Evolutionary conservation across 1,140 invertebrate species (phyloP).

Genomic region (Hyles euphorbiae): DNA sequence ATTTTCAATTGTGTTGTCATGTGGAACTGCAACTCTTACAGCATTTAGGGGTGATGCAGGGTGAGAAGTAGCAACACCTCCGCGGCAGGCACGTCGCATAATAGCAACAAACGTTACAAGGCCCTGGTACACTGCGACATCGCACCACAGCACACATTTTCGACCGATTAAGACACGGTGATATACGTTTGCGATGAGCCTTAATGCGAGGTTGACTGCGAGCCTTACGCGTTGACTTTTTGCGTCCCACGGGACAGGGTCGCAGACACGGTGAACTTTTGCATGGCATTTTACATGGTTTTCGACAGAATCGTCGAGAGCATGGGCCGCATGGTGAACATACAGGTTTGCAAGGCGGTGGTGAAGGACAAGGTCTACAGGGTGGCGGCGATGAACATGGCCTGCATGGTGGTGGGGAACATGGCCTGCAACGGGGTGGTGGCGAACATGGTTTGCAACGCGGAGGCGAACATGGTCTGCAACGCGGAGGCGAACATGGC

Average conservation of each 20-base stretch:
- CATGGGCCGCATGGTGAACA: neutral
- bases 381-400: no score
- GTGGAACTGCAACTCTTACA: conserved; percentile 33
- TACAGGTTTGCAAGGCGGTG: conserved; percentile 14
- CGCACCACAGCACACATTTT: conserved; percentile 44
- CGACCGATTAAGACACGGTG: conserved; percentile 50
- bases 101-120: conserved; percentile 28
- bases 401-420: no score
- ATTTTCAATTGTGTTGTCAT: conserved; percentile 12
- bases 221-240: conserved; percentile 24
- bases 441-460: conserved; percentile 6
- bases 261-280: conserved; percentile 47
- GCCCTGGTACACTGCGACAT: conserved; percentile 43
- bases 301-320: neutral
- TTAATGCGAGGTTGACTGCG: conserved; percentile 49
- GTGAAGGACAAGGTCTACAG: conserved; percentile 1
- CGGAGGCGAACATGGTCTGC: neutral
- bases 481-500: conserved; percentile 9
- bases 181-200: conserved; percentile 40
- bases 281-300: conserved; percentile 28
- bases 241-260: conserved; percentile 47
- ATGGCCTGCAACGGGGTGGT: no score
- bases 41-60: conserved; percentile 30
- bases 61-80: conserved; percentile 38
- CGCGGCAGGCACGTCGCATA: conserved; percentile 30